Evolutionary conservation across 2,797 vertebrate genomes (phyloP).

Genomic region (Rousettus madagascariensis): DNA sequence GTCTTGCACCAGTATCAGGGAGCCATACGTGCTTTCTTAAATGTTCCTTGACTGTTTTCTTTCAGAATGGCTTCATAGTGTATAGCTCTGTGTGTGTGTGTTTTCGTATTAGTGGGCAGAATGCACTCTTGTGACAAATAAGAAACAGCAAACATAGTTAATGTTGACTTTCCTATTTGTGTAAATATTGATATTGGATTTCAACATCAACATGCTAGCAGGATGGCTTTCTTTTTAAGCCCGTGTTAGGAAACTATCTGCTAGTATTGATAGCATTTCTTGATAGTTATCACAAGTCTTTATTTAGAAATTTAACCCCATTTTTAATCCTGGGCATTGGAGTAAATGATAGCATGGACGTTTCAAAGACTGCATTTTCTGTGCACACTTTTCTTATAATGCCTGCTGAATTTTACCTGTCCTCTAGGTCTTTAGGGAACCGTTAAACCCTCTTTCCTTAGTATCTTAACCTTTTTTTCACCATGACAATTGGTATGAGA

Average conservation of each 20-base stretch:
- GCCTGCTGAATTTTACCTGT: not conserved
- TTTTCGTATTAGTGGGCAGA: not conserved
- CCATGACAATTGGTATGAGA: not conserved
- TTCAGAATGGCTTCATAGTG: not conserved
- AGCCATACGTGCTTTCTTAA: not conserved
- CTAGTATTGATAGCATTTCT: not conserved
- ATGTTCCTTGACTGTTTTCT: not conserved
- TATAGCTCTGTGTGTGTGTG: not conserved
- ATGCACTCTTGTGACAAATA: not conserved
- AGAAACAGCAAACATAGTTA: not conserved
- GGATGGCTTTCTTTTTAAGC: not conserved
- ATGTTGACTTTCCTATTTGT: conserved; percentile 20
- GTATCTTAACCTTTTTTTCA: not conserved
- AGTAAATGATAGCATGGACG: not conserved
- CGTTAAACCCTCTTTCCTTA: not conserved
- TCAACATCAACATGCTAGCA: not conserved
- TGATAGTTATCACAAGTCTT: not conserved
- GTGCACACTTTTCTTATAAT: not conserved
- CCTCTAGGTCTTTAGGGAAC: not conserved
- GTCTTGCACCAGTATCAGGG: not conserved
- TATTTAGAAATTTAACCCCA: not conserved
- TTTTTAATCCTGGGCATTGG: not conserved
- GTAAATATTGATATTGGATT: not conserved
- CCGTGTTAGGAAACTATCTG: not conserved
- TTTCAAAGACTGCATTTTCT: not conserved